Evolutionary conservation across 2,113 vertebrate species (phyloP).

Genomic region (Candoia aspera): DNA sequence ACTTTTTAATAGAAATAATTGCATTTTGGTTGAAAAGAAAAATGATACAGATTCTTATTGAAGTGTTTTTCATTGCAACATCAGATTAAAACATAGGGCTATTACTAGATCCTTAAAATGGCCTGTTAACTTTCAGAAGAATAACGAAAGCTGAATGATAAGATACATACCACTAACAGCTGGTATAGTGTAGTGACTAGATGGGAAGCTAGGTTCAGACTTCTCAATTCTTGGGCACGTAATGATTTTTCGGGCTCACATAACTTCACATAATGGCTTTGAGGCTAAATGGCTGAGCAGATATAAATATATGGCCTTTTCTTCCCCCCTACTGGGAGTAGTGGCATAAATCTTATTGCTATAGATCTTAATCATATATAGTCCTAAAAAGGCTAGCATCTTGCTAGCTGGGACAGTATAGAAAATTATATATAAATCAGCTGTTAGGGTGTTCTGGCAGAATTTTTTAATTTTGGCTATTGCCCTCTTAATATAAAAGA

Average conservation of each 20-base stretch:
- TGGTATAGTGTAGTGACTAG: no score
- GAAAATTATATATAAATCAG: neutral
- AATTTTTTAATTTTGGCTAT: neutral
- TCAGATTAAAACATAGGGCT: no score
- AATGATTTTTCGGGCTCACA: neutral
- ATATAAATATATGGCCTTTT: neutral
- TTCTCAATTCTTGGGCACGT: neutral
- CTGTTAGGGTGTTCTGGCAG: neutral
- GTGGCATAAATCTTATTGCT: neutral
- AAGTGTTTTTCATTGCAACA: no score
- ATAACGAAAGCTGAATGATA: no score
- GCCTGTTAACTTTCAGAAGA: no score
- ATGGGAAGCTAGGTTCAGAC: no score
- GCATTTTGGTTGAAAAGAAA: no score
- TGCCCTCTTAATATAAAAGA: neutral
- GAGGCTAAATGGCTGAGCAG: neutral
- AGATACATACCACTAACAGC: no score
- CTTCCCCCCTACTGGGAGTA: neutral
- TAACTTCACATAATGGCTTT: neutral
- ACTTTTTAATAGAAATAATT: no score
- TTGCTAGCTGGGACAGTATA: neutral
- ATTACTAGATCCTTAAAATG: no score
- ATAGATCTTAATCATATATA: neutral
- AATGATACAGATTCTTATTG: no score
- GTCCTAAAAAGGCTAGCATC: neutral